These are phyloP conservation scores for Dromaius novaehollandiae DNA, from an alignment of 2,113 vertebrate species.

Conservation along the genomic window DNA sequence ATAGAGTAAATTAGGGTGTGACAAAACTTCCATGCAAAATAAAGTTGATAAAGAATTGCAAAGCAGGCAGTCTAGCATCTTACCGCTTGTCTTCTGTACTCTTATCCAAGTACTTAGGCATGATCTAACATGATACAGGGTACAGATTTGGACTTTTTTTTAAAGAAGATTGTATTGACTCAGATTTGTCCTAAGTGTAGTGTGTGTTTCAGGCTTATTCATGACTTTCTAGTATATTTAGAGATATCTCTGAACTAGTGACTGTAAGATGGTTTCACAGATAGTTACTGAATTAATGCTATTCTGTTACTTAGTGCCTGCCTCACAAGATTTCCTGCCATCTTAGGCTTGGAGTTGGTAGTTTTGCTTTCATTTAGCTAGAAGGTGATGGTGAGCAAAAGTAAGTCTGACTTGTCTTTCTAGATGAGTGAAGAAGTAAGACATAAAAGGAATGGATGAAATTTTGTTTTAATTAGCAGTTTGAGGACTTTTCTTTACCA, in stretches of 20 bases:
- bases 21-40: neutral
- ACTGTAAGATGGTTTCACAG: neutral
- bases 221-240: neutral
- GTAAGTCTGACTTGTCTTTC: neutral
- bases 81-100: fast-evolving
- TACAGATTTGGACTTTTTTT: neutral
- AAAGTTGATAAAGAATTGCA: neutral
- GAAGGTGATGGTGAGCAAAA: neutral
- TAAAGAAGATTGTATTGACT: too few species aligned
- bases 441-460: neutral
- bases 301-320: neutral
- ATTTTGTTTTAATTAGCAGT: neutral
- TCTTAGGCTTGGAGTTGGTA: neutral
- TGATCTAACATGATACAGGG: neutral
- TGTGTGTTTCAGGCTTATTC: neutral
- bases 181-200: neutral
- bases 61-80: neutral
- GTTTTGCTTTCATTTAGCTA: neutral
- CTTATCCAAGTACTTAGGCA: fast-evolving
- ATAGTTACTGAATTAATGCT: neutral
- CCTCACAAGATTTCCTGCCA: neutral
- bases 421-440: neutral
- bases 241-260: neutral
- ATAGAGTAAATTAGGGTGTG: neutral
- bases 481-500: neutral